A percentile compares a stretch with the other conserved stretches of the same genome.
phyloP scores from a whole-genome alignment of 1,140 invertebrate genomes.

The Pogonomyrmex californicus region DNA sequence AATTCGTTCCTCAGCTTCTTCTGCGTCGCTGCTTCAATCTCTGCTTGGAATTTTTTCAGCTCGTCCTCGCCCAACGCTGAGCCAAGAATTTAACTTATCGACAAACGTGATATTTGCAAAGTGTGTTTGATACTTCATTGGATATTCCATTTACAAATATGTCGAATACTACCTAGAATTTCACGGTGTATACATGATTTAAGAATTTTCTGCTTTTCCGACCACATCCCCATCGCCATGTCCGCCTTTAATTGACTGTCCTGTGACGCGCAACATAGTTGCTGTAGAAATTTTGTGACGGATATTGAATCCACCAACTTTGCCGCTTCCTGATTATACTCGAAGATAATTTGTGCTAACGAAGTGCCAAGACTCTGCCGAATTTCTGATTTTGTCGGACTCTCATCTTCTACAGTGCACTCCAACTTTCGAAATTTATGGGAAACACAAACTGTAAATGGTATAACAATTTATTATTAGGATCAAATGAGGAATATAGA shows the following conservation, averaged over 20 bases:
- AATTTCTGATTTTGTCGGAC: constrained; percentile 67
- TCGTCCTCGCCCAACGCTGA: constrained; percentile 69
- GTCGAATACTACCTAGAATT: constrained; percentile 80
- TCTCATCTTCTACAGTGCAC: constrained; percentile 18
- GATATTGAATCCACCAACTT: constrained; percentile 75
- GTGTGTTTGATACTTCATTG: too few relatives aligned
- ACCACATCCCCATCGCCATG: constrained; percentile 74
- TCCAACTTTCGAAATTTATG: constrained; percentile 31
- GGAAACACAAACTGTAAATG: not conserved
- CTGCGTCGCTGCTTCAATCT: constrained; percentile 78
- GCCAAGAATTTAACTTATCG: constrained; percentile 8
- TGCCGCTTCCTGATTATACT: constrained; percentile 65
- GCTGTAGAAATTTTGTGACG: constrained; percentile 74
- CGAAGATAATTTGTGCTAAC: constrained; percentile 67
- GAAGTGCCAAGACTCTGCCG: constrained; percentile 60
- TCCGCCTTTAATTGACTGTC: constrained; percentile 81
- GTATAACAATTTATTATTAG: not conserved
- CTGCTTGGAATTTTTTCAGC: constrained; percentile 75
- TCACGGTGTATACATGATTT: constrained; percentile 84
- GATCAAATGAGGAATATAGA: not conserved
- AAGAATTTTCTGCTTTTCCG: constrained; percentile 77
- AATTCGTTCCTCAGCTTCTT: constrained; percentile 77
- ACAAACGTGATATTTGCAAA: not conserved
- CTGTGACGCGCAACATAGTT: constrained; percentile 81
- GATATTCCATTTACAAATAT: not conserved